These are phyloP conservation scores for Pristiophorus japonicus DNA, from an alignment of 2,113 vertebrate genomes.

Conservation along the genomic window DNA sequence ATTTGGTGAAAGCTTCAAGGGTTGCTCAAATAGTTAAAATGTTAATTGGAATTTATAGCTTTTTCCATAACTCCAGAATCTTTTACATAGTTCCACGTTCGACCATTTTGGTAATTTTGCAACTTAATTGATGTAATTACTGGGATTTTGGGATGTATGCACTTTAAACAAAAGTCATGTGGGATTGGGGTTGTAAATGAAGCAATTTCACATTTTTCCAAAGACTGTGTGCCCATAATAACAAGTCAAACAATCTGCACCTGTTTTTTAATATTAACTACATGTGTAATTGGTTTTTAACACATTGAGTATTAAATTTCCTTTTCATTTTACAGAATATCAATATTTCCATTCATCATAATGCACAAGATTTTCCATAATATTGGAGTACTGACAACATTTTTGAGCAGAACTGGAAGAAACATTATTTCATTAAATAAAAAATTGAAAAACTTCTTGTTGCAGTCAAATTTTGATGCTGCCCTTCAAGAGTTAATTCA, in stretches of 20 bases:
- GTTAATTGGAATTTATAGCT: too few species aligned
- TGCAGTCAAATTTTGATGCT: not conserved
- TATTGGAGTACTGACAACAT: not conserved
- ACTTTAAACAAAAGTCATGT: conserved; percentile 4
- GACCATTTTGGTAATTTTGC: not conserved
- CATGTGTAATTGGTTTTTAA: not conserved
- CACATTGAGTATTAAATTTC: not conserved
- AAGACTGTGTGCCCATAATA: not conserved
- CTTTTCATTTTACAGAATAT: not conserved
- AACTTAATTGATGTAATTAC: not conserved
- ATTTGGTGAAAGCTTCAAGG: not conserved
- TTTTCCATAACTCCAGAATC: not conserved
- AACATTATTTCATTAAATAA: not conserved
- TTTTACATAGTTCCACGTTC: not conserved
- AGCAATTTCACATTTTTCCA: not conserved
- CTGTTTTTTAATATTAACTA: not conserved
- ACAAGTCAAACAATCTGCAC: not conserved
- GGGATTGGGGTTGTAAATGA: not conserved
- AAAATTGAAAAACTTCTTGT: not conserved
- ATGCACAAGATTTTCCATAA: not conserved
- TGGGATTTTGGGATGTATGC: not conserved
- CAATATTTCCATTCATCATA: not conserved
- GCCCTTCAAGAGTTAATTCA: not conserved
- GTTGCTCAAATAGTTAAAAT: not conserved
- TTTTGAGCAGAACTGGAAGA: not conserved